Evolutionary conservation across 2,888 invertebrate genomes (phyloP).

Genomic region (Hermaeophaga mercurialis): DNA sequence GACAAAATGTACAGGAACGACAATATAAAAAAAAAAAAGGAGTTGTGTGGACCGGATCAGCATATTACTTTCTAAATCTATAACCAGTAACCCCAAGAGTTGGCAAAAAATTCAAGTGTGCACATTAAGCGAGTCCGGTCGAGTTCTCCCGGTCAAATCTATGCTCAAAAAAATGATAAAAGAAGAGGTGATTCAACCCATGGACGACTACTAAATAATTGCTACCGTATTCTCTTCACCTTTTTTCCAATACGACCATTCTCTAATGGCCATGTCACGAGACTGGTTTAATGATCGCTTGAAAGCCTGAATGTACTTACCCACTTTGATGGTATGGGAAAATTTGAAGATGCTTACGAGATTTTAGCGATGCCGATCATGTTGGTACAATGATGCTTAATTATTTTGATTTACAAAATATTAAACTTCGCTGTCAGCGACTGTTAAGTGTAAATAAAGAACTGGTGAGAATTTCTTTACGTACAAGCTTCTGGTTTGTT

Average conservation of each 20-base stretch:
- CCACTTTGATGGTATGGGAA: neutral
- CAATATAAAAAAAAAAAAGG: too few species aligned
- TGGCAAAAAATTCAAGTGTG: too few species aligned
- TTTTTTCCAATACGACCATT: neutral
- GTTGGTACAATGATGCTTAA: neutral
- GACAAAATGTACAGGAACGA: too few species aligned
- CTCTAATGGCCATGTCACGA: conserved; percentile 23
- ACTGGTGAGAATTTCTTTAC: neutral
- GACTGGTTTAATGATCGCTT: conserved; percentile 10
- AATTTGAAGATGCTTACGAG: conserved; percentile 4
- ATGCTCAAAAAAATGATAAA: conserved; percentile 13
- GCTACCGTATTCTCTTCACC: conserved; percentile 15
- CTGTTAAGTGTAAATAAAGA: neutral
- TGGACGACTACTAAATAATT: conserved; percentile 19
- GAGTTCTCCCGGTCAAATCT: too few species aligned
- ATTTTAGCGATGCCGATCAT: neutral
- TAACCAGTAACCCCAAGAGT: too few species aligned
- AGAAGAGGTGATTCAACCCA: conserved; percentile 20
- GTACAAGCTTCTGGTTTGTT: too few species aligned
- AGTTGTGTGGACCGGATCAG: too few species aligned
- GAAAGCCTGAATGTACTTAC: conserved; percentile 1
- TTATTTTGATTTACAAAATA: neutral
- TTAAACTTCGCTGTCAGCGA: neutral
- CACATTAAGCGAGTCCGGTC: too few species aligned
- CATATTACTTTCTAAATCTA: too few species aligned